A percentile compares a stretch with the other conserved stretches of the same genome.
Conservation (phyloP, 64 coral and sea anemone species). For the Pocillopora verrucosa region DNA sequence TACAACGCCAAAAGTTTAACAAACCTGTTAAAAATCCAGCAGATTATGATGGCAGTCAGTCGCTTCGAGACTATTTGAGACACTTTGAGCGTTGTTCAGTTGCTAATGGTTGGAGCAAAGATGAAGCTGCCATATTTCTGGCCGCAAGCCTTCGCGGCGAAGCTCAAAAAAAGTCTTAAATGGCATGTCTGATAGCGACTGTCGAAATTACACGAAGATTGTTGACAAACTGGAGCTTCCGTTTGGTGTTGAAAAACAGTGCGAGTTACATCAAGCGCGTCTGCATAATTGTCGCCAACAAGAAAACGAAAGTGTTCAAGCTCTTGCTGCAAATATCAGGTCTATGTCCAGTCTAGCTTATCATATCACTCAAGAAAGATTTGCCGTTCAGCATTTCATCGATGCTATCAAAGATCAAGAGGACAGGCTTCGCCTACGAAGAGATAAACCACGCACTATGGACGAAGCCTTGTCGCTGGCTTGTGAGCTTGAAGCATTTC, state of each 20-base stretch:
- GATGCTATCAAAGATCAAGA: conserved; percentile 44
- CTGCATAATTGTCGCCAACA: conserved; percentile 44
- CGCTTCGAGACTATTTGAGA: conserved; percentile 31
- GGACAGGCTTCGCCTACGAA: conserved; percentile 20
- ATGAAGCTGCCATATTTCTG: conserved; percentile 16
- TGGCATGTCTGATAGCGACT: conserved; percentile 53
- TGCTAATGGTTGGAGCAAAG: conserved; percentile 40
- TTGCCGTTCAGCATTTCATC: conserved; percentile 53
- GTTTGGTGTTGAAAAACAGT: conserved; percentile 62
- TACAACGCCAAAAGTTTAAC: conserved; percentile 6
- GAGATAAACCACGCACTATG: conserved; percentile 48
- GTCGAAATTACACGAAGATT: conserved; percentile 55
- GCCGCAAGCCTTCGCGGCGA: conserved; percentile 21
- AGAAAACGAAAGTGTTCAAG: conserved; percentile 50
- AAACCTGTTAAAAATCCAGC: conserved; percentile 22
- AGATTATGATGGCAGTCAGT: conserved; percentile 34
- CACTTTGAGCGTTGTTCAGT: conserved; percentile 34
- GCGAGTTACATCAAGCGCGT: conserved; percentile 61
- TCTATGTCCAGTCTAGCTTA: conserved; percentile 45
- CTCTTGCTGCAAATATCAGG: conserved; percentile 43
- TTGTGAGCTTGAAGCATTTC: conserved; percentile 38
- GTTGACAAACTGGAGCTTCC: conserved; percentile 27
- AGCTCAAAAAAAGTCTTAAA: conserved; percentile 38
- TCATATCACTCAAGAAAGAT: conserved; percentile 50
- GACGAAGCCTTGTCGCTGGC: conserved; percentile 25